phyloP scores from a whole-genome alignment of 1,140 invertebrate species.

The Listronotus bonariensis region DNA sequence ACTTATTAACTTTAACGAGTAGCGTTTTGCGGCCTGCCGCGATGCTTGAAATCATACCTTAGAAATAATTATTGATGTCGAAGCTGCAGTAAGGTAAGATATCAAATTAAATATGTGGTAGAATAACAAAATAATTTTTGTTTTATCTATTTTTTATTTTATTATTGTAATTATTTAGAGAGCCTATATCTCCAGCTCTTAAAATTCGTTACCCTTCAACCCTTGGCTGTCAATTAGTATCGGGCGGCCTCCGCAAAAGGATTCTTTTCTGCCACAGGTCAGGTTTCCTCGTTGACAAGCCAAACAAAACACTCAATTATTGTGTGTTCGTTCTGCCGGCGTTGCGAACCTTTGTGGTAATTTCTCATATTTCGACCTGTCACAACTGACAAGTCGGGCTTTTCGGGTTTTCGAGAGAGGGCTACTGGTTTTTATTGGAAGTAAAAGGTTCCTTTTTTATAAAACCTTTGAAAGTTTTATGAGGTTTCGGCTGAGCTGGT shows the following conservation, averaged over 20 bases:
- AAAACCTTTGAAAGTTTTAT: neutral
- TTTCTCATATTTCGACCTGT: slow-evolving; percentile 44
- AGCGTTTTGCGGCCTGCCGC: too few species aligned
- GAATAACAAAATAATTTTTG: too few species aligned
- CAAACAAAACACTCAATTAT: slow-evolving; percentile 49
- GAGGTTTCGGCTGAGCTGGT: too few species aligned
- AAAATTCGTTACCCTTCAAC: slow-evolving; percentile 41
- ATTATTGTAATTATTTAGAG: too few species aligned
- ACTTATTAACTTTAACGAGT: too few species aligned
- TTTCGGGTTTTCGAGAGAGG: neutral
- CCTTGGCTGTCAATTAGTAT: slow-evolving; percentile 52
- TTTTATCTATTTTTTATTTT: too few species aligned
- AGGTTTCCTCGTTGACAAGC: slow-evolving; percentile 51
- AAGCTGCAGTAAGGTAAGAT: too few species aligned
- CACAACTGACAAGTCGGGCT: slow-evolving; percentile 1
- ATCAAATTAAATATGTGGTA: too few species aligned
- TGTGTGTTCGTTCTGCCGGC: slow-evolving; percentile 2
- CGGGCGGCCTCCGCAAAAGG: slow-evolving; percentile 36
- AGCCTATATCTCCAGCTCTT: too few species aligned
- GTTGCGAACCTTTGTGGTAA: slow-evolving; percentile 37
- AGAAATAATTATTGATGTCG: too few species aligned
- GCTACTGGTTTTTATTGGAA: neutral
- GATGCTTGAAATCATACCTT: too few species aligned
- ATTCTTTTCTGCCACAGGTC: slow-evolving; percentile 47
- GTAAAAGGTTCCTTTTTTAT: neutral